A percentile compares a stretch with the other conserved stretches of the same genome.
phyloP scores from a whole-genome alignment of 1,140 invertebrate species.

The Drosophila bifasciata region DNA sequence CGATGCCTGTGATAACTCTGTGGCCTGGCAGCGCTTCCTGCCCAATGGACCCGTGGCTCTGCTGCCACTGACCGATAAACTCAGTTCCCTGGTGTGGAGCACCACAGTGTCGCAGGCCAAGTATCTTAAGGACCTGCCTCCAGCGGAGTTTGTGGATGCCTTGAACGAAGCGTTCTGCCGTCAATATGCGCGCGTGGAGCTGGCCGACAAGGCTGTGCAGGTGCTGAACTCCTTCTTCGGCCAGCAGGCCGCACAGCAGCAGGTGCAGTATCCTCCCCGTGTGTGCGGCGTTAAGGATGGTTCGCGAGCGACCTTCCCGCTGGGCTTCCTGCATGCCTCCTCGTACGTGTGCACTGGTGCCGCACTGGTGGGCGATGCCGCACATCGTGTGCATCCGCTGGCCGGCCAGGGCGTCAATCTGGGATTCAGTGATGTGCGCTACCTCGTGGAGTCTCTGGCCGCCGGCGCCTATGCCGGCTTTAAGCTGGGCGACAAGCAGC shows the following conservation, averaged over 20 bases:
- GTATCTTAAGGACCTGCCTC: slow-evolving; percentile 88
- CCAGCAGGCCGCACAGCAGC: slow-evolving; percentile 40
- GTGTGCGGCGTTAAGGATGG: slow-evolving; percentile 87
- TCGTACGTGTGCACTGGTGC: slow-evolving; percentile 91
- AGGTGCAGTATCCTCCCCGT: slow-evolving; percentile 91
- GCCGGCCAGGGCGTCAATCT: slow-evolving; percentile 99
- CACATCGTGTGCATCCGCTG: slow-evolving; percentile 97
- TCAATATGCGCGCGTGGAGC: slow-evolving; percentile 86
- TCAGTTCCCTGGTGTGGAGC: slow-evolving; percentile 97
- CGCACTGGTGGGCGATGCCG: slow-evolving; percentile 96
- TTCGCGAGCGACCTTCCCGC: slow-evolving; percentile 94
- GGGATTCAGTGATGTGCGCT: slow-evolving; percentile 95
- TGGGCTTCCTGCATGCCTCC: slow-evolving; percentile 95
- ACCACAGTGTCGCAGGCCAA: slow-evolving; percentile 91
- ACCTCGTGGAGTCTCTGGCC: slow-evolving; percentile 89
- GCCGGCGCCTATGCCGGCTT: slow-evolving; percentile 90
- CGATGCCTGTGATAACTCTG: slow-evolving; percentile 87
- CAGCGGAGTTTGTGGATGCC: slow-evolving; percentile 94
- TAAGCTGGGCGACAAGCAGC: slow-evolving; percentile 88
- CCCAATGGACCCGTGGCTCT: slow-evolving; percentile 95
- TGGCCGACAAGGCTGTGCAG: slow-evolving; percentile 85
- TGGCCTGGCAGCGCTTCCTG: slow-evolving; percentile 98
- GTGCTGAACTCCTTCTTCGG: slow-evolving; percentile 72
- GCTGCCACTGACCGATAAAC: slow-evolving; percentile 91
- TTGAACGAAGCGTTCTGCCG: slow-evolving; percentile 94